Conservation (phyloP, 2,113 vertebrate species). For the Pseudorhombus dupliciocellatus region DNA sequence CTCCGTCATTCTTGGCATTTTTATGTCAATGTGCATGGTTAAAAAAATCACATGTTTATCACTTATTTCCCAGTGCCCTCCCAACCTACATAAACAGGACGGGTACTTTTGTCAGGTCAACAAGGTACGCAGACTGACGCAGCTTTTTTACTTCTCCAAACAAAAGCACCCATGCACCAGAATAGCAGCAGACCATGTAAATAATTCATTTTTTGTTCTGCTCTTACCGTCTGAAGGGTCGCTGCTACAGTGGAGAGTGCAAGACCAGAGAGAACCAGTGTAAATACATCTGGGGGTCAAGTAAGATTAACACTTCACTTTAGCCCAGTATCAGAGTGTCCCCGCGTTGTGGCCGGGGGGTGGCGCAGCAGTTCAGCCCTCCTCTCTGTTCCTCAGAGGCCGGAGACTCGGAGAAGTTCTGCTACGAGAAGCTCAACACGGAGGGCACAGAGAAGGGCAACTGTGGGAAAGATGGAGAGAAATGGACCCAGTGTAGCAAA, state of each 20-base stretch:
- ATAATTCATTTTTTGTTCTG: slow-evolving; percentile 9
- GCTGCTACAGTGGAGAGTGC: slow-evolving; percentile 96
- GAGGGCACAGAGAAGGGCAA: slow-evolving; percentile 98
- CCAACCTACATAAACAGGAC: slow-evolving; percentile 98
- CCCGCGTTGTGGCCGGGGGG: neutral
- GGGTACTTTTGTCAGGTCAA: slow-evolving; percentile 92
- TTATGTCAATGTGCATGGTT: neutral
- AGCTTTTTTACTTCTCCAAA: neutral
- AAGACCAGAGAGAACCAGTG: slow-evolving; percentile 98
- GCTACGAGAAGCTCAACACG: slow-evolving; percentile 98
- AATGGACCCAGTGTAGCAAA: slow-evolving; percentile 96
- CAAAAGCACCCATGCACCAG: neutral
- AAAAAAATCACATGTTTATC: slow-evolving; percentile 30
- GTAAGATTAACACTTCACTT: slow-evolving; percentile 81
- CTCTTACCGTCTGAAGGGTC: slow-evolving; percentile 82
- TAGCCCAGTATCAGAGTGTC: neutral
- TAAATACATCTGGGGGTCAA: slow-evolving; percentile 96
- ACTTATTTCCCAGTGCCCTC: slow-evolving; percentile 88
- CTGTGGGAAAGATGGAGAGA: slow-evolving; percentile 93
- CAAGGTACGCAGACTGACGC: slow-evolving; percentile 82
- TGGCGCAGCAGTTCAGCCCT: neutral
- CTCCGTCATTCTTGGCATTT: neutral
- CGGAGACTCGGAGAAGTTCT: slow-evolving; percentile 94
- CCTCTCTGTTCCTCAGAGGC: slow-evolving; percentile 84
- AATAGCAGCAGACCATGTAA: neutral